Evolutionary conservation across 2,113 vertebrate species (phyloP).

Genomic region (Pygoscelis antarcticus): DNA sequence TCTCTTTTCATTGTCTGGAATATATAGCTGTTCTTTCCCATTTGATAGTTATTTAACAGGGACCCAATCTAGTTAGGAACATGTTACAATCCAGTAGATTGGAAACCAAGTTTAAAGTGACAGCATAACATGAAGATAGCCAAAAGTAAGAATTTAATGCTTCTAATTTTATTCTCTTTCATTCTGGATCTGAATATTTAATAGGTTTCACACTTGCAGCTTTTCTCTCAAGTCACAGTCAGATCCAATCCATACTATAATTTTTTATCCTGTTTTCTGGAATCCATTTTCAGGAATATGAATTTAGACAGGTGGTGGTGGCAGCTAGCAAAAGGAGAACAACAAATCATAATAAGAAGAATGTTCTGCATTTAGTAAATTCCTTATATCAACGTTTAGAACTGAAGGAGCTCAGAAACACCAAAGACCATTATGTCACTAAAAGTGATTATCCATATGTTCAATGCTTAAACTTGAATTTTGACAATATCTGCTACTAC

Average conservation of each 20-base stretch:
- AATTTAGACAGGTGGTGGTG: neutral
- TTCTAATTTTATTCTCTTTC: neutral
- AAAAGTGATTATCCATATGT: neutral
- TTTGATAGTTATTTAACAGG: neutral
- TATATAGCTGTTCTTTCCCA: neutral
- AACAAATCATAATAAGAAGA: neutral
- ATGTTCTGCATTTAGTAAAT: neutral
- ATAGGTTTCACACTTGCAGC: neutral
- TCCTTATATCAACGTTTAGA: neutral
- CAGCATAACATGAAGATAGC: neutral
- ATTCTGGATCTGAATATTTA: neutral
- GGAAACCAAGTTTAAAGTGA: neutral
- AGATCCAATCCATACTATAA: neutral
- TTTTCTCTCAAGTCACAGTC: neutral
- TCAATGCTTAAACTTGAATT: neutral
- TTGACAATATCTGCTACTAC: neutral
- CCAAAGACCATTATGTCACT: neutral
- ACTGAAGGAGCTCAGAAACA: neutral
- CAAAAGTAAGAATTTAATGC: neutral
- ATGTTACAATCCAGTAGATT: neutral
- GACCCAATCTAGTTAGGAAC: neutral
- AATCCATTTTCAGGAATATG: neutral
- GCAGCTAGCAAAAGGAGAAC: neutral
- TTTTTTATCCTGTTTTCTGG: neutral
- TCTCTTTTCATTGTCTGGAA: neutral